Conservation (phyloP, 2,888 invertebrate genomes). For the Nemurella pictetii region DNA sequence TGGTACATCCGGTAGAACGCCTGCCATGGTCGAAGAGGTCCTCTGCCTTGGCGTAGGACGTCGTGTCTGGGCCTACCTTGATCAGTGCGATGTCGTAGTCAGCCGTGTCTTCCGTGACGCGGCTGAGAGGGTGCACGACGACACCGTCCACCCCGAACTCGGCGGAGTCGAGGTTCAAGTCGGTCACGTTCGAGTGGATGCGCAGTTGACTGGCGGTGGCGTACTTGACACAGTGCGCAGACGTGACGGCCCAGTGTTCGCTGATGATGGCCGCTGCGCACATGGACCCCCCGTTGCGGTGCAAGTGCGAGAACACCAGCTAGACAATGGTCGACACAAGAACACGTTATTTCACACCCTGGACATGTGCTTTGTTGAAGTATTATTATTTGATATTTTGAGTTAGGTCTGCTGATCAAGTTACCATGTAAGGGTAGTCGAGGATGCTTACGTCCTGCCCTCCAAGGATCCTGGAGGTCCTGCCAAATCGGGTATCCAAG, state of each 20-base stretch:
- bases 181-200: background rate
- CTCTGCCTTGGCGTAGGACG: too few relatives aligned
- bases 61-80: too few relatives aligned
- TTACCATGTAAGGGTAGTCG: background rate
- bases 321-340: too few relatives aligned
- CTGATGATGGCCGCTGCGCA: background rate
- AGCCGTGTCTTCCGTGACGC: background rate
- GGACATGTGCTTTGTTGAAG: too few relatives aligned
- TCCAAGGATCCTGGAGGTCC: background rate
- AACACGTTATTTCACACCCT: too few relatives aligned
- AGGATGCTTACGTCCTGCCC: background rate
- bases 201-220: background rate
- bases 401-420: too few relatives aligned
- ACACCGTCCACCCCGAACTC: background rate
- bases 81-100: background rate
- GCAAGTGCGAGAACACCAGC: too few relatives aligned
- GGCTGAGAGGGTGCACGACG: background rate
- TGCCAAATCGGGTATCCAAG: too few relatives aligned
- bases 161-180: background rate
- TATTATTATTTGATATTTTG: too few relatives aligned
- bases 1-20: too few relatives aligned
- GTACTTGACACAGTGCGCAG: background rate
- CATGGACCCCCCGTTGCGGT: background rate
- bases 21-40: too few relatives aligned
- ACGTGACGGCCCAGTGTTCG: background rate